Evolutionary conservation across 37 sponge, comb jelly and placozoan species (phyloP).

Genomic region (Tethya wilhelma): DNA sequence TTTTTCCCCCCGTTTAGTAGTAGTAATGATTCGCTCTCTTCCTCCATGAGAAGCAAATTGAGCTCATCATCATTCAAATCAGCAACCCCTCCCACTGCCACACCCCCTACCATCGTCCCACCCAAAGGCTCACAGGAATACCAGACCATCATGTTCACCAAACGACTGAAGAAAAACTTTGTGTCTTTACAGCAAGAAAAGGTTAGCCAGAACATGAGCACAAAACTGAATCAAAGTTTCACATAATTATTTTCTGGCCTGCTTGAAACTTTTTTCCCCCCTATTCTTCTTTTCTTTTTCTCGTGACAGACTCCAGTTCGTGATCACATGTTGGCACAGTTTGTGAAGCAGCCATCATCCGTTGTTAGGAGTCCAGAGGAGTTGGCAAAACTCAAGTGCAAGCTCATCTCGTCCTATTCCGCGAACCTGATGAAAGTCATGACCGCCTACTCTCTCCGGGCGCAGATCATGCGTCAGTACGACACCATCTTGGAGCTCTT

Average conservation of each 20-base stretch:
- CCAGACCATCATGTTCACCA: not conserved
- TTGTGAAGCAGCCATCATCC: constrained; percentile 16
- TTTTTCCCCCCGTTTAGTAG: too few relatives aligned
- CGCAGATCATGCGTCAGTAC: constrained; percentile 50
- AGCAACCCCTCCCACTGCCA: not conserved
- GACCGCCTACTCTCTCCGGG: constrained; percentile 45
- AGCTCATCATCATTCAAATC: not conserved
- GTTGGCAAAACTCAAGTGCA: constrained; percentile 3
- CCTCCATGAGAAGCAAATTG: too few relatives aligned
- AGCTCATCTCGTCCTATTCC: constrained; percentile 36
- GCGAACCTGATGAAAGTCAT: constrained; percentile 22
- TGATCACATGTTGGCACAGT: constrained; percentile 62
- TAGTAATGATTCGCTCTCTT: too few relatives aligned
- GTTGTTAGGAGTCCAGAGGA: constrained; percentile 18
- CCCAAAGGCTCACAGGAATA: not conserved
- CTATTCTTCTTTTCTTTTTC: too few relatives aligned
- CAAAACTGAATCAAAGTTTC: not conserved
- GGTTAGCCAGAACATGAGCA: constrained; percentile 15
- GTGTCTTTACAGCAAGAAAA: constrained; percentile 65
- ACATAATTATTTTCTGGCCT: not conserved
- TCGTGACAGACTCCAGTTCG: constrained; percentile 62
- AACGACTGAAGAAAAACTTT: constrained; percentile 20
- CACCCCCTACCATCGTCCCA: not conserved
- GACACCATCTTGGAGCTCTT: constrained; percentile 33
- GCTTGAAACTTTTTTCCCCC: not conserved